Base-by-base conservation (phyloP, 2,888 invertebrate genomes). In the Sericinus montela region DNA sequence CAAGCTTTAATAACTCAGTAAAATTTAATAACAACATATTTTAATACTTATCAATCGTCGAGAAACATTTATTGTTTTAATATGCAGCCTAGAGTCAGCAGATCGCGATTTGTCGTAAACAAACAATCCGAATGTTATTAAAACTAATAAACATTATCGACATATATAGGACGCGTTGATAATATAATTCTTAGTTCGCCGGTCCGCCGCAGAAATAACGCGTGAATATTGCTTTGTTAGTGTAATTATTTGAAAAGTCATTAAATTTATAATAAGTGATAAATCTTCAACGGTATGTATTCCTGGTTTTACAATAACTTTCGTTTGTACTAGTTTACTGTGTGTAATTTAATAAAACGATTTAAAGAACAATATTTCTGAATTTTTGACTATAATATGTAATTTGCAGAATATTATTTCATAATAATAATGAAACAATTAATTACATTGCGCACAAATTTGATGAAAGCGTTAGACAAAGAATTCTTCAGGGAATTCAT, bases 81-180 rank as follows among this genome's bases (percentile, higher is more conserved):
- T 3, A 34, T 4, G 28, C 47, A 29, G n/a, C 25, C 16, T 25
- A 28, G 15, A 29, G 36, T 44, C 49, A 44, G 35, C 43, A 34
- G 39, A 44, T 34, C 34, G 49, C 47, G 43, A 45, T 52, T 25
- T 36, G 14, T 25, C 25, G 28, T 37, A 38, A 48, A 48, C 52
- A 44, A 40, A 45, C 38, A 32, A 23, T 16, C 19, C 32, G 32
- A 32, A 42, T 49, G 46, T 37, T 13, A 23, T 30, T 34, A 34
- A 32, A 32, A 11, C 6, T 35, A 9, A 30, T 39, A 40, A 49
- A 49, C 49, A 49, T 19, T 7, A 13, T 11, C 9, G 23, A 28
- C 44, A 49, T 49, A 49, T 44, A 49, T 40, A 28, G 44, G 6
- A 11, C 43, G 34, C 13, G n/a, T 10, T 35, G 49, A 49, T 49